Conservation (phyloP, 2,888 invertebrate species). For the Protodeltote pygarga region DNA sequence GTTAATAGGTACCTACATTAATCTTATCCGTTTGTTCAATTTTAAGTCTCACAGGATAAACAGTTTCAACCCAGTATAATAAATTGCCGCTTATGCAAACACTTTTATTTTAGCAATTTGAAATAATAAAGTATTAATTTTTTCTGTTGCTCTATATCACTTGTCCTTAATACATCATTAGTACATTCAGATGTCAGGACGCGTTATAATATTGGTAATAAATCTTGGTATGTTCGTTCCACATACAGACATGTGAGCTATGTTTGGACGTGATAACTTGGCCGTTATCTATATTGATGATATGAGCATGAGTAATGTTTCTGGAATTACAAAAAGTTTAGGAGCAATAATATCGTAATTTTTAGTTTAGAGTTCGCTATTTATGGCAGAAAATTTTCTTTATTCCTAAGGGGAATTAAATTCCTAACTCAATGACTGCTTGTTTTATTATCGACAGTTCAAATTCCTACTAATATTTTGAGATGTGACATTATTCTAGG, state of each 20-base stretch:
- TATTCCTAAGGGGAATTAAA: no score
- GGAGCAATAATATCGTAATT: no score
- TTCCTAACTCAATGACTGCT: no score
- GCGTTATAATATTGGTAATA: conserved; percentile 26
- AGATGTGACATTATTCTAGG: no score
- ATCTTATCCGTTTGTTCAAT: neutral
- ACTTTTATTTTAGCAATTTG: conserved; percentile 19
- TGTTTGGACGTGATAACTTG: neutral
- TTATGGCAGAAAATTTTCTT: no score
- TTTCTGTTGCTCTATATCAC: conserved; percentile 6
- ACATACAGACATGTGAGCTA: conserved; percentile 12
- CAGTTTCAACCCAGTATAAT: neutral
- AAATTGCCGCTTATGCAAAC: neutral
- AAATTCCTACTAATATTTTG: no score
- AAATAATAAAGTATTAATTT: conserved; percentile 8
- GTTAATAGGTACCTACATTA: no score
- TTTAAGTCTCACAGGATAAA: neutral
- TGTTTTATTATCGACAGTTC: no score
- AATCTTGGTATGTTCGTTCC: conserved; percentile 33
- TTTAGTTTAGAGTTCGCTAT: no score
- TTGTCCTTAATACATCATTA: conserved; percentile 30
- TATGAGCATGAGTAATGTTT: no score
- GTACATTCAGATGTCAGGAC: conserved; percentile 32
- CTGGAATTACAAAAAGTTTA: no score
- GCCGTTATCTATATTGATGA: no score